Evolutionary conservation across 2,113 vertebrate species (phyloP), one percentile per base, ranked within the genome.

Genomic region (Camelus bactrianus): DNA sequence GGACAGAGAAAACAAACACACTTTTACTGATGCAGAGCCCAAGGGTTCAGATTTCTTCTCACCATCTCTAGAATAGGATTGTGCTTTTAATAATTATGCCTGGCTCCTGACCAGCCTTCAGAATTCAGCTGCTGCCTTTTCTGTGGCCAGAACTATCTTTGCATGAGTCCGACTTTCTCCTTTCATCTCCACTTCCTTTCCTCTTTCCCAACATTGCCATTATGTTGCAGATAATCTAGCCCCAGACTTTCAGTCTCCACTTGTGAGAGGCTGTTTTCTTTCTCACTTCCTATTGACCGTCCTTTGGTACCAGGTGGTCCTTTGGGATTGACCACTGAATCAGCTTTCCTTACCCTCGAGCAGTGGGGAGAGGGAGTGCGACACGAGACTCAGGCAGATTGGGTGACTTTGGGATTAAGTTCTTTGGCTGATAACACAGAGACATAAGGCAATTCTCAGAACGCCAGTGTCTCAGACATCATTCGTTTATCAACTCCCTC

Each of bases 1-100:
- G 42, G 64, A 35, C 60, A 89, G 95, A 83, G 86, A 97, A 97
- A 96, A 97, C 90, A 97, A 97, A 97, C 81, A 96, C 92, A 86
- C n/a, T 94, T 62, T 76, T 62, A 69, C 89, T 97, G 83, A 77
- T 7, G 16, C 54, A 9, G 56, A 94, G 58, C 91, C 64, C 58
- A 52, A 24, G 56, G 67, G 69, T 50, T 98, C 65, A 60, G 62
- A 48, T 96, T 97, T 98, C 95, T 67, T 94, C 70, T 89, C 38
- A 62, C 48, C 38, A 42, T 56, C 73, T 89, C 93, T 90, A 92
- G 75, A 42, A 38, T 26, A 73, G 67, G 92, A 88, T 80, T 79
- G 91, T 69, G 24, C 46, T 64, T 75, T 91, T 72, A 13, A 94
- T 83, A 54, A 79, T 97, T 91, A 93, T 92, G 84, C 84, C 67